Conservation (phyloP, 2,113 vertebrate genomes). For the Ranitomeya imitator region DNA sequence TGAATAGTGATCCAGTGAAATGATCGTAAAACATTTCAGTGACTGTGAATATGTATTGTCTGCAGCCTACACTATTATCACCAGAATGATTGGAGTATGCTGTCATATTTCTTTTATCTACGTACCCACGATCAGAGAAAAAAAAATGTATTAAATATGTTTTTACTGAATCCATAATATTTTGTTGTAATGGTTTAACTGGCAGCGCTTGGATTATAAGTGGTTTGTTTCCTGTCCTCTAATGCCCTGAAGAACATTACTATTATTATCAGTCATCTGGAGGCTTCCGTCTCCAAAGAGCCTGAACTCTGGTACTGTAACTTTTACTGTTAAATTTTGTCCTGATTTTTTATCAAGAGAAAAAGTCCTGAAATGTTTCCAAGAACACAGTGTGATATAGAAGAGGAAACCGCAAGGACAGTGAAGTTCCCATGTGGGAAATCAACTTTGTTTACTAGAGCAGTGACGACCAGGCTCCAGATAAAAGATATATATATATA, state of each 20-base stretch:
- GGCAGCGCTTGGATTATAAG: not conserved
- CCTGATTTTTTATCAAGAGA: not conserved
- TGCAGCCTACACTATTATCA: too few species aligned
- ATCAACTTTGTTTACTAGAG: not conserved
- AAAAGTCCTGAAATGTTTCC: not conserved
- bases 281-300: not conserved
- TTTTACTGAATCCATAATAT: not conserved
- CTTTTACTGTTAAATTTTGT: not conserved
- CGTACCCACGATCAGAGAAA: too few species aligned
- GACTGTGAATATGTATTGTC: too few species aligned
- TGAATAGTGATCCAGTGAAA: too few species aligned
- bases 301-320: not conserved
- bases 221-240: not conserved
- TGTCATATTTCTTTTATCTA: too few species aligned
- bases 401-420: not conserved
- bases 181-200: not conserved
- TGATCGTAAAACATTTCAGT: too few species aligned
- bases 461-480: not conserved
- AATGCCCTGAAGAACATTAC: not conserved
- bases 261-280: not conserved
- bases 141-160: too few species aligned
- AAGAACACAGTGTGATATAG: not conserved
- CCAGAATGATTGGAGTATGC: too few species aligned
- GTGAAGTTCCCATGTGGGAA: conserved; percentile 4
- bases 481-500: too few species aligned